Evolutionary conservation across 1,140 invertebrate species (phyloP), one percentile per base, ranked within the genome.

Genomic region (Cepaea nemoralis): DNA sequence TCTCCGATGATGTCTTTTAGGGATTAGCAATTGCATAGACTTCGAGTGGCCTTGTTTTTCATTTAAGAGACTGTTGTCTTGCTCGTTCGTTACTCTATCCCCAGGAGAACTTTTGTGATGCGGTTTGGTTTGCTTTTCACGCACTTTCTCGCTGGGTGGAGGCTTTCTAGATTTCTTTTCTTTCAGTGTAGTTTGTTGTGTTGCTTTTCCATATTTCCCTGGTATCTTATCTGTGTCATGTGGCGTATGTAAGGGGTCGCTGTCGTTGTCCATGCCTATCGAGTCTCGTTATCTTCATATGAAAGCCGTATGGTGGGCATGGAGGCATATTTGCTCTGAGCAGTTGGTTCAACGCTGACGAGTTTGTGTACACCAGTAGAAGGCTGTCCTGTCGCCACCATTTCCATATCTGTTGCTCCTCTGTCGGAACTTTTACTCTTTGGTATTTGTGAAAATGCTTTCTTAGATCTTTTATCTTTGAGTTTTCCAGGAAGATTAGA

Each of bases 221-320:
- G 40, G 8, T 33, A 19, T 76, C 19, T 10, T 27, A 33, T 40
- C 39, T 27, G n/a, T n/a, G n/a, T 33, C 16, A 14, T 16, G 33
- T 69, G 66, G 14, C 14, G 22, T 8, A 19, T 33, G 12, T n/a
- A n/a, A 22, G 10, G 12, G 12, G 14, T n/a, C 27, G n/a, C 24
- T 31, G 12, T 16, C 74, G 14, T 40, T 14, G 6, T 76, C 40
- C n/a, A n/a, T 33, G 10, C 55, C 74, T 14, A n/a, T 76, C 35
- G 74, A 16, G 14, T 48, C n/a, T 76, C n/a, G 74, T 48, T 76
- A n/a, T 55, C 74, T 33, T 76, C 45, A 19, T 48, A 48, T n/a
- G 45, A 48, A 10, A 48, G 45, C 8, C 74, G 74, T 14, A 55
- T 76, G 24, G 35, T 48, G 8, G 74, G 74, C 24, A 55, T n/a